These are phyloP conservation scores for Wiebesia pumilae DNA, from an alignment of 1,140 invertebrate species.

Conservation along the genomic window DNA sequence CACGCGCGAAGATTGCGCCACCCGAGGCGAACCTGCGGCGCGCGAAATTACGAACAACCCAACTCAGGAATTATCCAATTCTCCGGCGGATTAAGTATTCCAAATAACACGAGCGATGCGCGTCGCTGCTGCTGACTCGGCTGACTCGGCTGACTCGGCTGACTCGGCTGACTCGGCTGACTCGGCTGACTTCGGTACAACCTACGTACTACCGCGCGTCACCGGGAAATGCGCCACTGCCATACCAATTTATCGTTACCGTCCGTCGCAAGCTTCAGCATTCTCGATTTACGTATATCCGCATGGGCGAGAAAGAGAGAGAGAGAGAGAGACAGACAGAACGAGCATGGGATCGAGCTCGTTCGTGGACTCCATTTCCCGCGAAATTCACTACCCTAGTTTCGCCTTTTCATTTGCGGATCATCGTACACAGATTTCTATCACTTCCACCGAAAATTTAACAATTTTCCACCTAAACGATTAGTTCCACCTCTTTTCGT, in stretches of 20 bases:
- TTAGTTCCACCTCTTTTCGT: constrained; percentile 1
- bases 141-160: no score
- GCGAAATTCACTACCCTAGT: neutral
- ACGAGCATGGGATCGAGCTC: neutral
- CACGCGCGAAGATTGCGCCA: neutral
- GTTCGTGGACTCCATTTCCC: constrained; percentile 32
- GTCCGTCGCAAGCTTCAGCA: neutral
- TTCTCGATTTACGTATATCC: neutral
- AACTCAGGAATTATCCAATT: constrained; percentile 26
- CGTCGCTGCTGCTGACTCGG: no score
- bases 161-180: no score
- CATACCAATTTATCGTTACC: constrained; percentile 1
- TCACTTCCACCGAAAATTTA: neutral
- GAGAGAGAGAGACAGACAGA: neutral
- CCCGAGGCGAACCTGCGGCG: neutral
- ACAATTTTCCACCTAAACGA: neutral
- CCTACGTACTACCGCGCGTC: neutral
- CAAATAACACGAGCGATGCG: constrained; percentile 39
- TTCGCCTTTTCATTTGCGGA: constrained; percentile 12
- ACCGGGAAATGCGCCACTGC: neutral
- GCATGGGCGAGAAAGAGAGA: neutral
- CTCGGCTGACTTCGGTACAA: constrained; percentile 43
- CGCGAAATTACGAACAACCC: constrained; percentile 27
- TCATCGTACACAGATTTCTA: neutral
- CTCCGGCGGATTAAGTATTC: constrained; percentile 39